phyloP scores from a whole-genome alignment of 2,888 invertebrate genomes.

The Cerastis leucographa region DNA sequence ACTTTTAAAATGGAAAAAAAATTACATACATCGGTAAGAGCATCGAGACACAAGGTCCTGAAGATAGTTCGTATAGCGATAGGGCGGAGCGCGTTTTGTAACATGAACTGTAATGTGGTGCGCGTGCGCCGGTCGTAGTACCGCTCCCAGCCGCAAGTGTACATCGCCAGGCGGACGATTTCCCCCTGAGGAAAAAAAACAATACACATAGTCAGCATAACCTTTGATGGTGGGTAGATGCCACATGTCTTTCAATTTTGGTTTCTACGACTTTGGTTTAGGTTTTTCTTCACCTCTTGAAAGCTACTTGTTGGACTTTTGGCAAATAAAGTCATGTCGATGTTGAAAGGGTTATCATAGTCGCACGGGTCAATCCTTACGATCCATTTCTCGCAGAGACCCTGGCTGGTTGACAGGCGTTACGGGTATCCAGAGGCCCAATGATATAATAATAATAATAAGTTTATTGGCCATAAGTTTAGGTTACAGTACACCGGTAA shows the following conservation, averaged over 20 bases:
- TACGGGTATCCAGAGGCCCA: too few species aligned
- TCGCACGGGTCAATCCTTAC: too few species aligned
- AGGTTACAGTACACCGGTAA: too few species aligned
- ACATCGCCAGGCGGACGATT: conserved; percentile 55
- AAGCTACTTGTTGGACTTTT: too few species aligned
- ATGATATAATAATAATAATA: too few species aligned
- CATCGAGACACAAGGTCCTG: conserved; percentile 48
- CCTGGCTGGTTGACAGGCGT: too few species aligned
- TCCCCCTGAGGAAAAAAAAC: conserved; percentile 56
- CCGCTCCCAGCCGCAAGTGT: conserved; percentile 66
- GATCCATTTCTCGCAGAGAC: too few species aligned
- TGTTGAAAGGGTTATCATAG: too few species aligned
- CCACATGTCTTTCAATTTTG: background rate
- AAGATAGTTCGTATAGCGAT: conserved; percentile 60
- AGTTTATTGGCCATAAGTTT: too few species aligned
- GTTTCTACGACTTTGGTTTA: background rate
- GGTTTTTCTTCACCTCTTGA: too few species aligned
- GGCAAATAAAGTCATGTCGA: too few species aligned
- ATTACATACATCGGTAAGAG: conserved; percentile 64
- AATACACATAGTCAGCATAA: background rate
- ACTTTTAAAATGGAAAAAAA: background rate
- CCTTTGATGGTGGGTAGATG: too few species aligned
- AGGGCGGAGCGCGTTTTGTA: conserved; percentile 53
- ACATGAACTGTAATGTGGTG: conserved; percentile 51
- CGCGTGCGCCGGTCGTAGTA: conserved; percentile 54